Percentiles rank a stretch among this genome's conserved stretches.
These are phyloP conservation scores for Haliaeetus leucogaster DNA, from an alignment of 2,113 vertebrate species.

Conservation along the genomic window DNA sequence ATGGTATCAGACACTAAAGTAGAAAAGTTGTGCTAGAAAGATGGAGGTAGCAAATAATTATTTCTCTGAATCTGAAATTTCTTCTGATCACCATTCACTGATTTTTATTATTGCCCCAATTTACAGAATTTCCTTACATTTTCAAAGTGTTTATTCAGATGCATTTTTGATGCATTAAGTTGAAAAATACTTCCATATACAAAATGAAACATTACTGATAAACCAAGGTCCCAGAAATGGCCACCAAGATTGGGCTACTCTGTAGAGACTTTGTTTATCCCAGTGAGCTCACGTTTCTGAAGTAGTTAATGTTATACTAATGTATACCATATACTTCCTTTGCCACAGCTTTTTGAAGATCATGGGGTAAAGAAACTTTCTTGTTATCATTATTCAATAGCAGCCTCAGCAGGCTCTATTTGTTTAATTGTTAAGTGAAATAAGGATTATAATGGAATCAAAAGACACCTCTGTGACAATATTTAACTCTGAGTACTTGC, in stretches of 20 bases:
- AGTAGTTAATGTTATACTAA: neutral
- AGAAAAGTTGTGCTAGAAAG: neutral
- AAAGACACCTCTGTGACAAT: slow-evolving; percentile 36
- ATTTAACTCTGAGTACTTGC: slow-evolving; percentile 30
- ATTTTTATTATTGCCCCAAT: neutral
- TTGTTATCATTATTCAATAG: neutral
- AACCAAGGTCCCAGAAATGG: neutral
- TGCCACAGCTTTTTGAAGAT: neutral
- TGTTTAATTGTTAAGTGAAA: slow-evolving; percentile 47
- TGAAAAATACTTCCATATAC: neutral
- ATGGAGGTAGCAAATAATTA: neutral
- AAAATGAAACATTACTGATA: neutral
- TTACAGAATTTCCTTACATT: neutral
- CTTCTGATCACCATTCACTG: neutral
- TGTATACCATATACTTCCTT: neutral
- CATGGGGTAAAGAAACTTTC: neutral
- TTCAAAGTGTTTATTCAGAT: neutral
- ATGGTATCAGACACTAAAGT: neutral
- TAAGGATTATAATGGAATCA: slow-evolving; percentile 32
- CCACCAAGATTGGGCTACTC: neutral
- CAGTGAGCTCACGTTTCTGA: neutral
- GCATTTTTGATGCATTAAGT: neutral
- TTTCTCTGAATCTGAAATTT: neutral
- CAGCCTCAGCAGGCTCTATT: neutral
- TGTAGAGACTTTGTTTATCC: neutral